Evolutionary conservation across 2,113 vertebrate species (phyloP).

Genomic region (Chelonoidis abingdonii): DNA sequence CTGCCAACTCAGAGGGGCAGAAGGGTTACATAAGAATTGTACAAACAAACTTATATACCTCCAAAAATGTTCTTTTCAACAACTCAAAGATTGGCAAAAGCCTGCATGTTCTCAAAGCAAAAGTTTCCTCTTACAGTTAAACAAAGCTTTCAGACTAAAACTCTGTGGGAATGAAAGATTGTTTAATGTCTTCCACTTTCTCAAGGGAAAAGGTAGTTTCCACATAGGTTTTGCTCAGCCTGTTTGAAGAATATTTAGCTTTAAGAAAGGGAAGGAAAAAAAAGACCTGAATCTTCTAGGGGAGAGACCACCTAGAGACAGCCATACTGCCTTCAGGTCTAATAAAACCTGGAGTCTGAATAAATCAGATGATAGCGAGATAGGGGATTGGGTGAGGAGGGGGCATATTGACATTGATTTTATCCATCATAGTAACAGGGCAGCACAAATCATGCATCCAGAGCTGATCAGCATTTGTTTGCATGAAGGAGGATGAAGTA

Average conservation of each 20-base stretch:
- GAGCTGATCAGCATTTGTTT: no score
- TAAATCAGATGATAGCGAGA: background rate
- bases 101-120: background rate
- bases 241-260: conserved; percentile 30
- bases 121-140: conserved; percentile 18
- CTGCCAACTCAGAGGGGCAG: no score
- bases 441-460: background rate
- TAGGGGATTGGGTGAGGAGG: rapidly evolving
- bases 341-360: background rate
- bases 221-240: background rate
- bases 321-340: background rate
- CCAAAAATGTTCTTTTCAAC: background rate
- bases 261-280: background rate
- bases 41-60: conserved; percentile 2
- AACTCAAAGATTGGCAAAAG: conserved; percentile 3
- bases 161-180: background rate
- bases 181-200: conserved; percentile 38
- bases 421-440: background rate
- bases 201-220: conserved; percentile 15
- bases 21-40: background rate
- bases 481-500: no score
- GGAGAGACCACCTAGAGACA: background rate
- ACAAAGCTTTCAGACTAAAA: conserved; percentile 21
- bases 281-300: background rate
- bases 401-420: background rate